Conservation (phyloP, 1,140 invertebrate species). For the Bombus huntii region DNA sequence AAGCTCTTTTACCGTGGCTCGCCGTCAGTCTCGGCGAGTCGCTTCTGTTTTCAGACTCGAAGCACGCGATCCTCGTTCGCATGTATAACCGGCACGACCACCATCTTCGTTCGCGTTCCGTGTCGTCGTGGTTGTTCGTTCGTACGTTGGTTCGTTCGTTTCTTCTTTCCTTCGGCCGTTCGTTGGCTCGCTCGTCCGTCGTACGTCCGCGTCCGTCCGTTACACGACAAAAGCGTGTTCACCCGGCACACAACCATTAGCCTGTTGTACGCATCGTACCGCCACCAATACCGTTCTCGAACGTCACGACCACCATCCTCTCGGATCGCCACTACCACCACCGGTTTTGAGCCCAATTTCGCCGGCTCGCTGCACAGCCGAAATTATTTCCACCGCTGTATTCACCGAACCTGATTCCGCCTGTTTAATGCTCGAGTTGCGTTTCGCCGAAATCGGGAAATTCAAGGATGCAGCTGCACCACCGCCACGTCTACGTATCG, state of each 20-base stretch:
- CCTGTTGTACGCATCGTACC: slow-evolving; percentile 48
- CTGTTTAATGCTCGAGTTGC: slow-evolving; percentile 28
- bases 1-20: slow-evolving; percentile 60
- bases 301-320: slow-evolving; percentile 29
- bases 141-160: slow-evolving; percentile 19
- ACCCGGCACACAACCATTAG: slow-evolving; percentile 55
- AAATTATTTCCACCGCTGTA: slow-evolving; percentile 65
- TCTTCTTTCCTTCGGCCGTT: slow-evolving; percentile 11
- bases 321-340: slow-evolving; percentile 27
- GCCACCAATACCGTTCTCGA: slow-evolving; percentile 58
- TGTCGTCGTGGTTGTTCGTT: slow-evolving; percentile 49
- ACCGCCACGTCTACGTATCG: not conserved
- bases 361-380: slow-evolving; percentile 26
- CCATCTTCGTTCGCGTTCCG: slow-evolving; percentile 49
- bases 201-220: slow-evolving; percentile 28
- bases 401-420: slow-evolving; percentile 30
- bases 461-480: not conserved
- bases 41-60: slow-evolving; percentile 78
- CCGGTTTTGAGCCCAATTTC: slow-evolving; percentile 57
- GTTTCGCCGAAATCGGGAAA: slow-evolving; percentile 26
- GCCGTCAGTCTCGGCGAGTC: slow-evolving; percentile 72
- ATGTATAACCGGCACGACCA: slow-evolving; percentile 67
- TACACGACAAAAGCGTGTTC: slow-evolving; percentile 51
- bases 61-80: slow-evolving; percentile 78
- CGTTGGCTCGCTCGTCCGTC: not conserved